phyloP scores from a whole-genome alignment of 2,888 invertebrate species.

The Pollenia amentaria region DNA sequence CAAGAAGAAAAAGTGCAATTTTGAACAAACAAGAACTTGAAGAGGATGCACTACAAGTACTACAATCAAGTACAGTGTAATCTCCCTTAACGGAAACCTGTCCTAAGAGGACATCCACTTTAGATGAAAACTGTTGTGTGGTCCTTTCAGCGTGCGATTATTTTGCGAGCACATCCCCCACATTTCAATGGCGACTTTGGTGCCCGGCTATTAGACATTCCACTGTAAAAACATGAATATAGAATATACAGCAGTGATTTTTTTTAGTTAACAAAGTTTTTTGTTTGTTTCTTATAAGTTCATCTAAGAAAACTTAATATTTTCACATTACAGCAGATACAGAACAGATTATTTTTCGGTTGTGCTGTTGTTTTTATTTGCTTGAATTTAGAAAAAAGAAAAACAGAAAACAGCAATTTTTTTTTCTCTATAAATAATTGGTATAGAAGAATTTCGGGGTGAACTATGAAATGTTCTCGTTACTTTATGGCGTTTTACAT shows the following conservation, averaged over 20 bases:
- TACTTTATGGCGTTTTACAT: not conserved
- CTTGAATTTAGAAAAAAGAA: constrained; percentile 18
- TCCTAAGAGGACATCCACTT: too few species aligned
- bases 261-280: constrained; percentile 11
- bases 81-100: too few species aligned
- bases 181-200: too few species aligned
- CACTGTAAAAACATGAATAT: too few species aligned
- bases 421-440: not conserved
- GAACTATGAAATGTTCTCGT: not conserved
- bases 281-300: constrained; percentile 55
- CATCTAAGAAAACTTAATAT: constrained; percentile 58
- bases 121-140: too few species aligned
- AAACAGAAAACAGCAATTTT: not conserved
- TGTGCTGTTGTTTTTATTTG: constrained; percentile 43
- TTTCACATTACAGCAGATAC: constrained; percentile 32
- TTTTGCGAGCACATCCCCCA: not conserved
- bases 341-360: constrained; percentile 44
- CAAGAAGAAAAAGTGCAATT: constrained; percentile 41
- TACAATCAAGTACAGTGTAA: too few species aligned
- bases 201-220: too few species aligned
- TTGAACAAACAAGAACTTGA: constrained; percentile 40
- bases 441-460: not conserved
- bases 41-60: constrained; percentile 40
- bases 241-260: constrained; percentile 39
- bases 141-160: too few species aligned